These are phyloP conservation scores for Arnoldichthys spilopterus DNA, from an alignment of 2,797 vertebrate species.

Conservation along the genomic window DNA sequence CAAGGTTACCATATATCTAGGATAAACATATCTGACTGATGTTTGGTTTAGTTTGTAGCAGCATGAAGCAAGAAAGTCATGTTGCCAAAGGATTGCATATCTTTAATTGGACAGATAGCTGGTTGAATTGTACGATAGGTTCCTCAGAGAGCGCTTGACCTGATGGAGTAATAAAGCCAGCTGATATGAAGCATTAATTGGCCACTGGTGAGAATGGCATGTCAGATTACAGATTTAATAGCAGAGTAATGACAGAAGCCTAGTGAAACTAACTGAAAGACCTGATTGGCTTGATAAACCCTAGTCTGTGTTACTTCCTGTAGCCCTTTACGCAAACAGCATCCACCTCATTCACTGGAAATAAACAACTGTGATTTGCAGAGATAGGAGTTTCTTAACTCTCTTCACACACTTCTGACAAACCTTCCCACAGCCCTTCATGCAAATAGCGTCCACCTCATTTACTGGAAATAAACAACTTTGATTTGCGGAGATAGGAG, in stretches of 20 bases:
- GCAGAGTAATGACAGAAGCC: constrained; percentile 1
- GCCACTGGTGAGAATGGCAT: neutral
- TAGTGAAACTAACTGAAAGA: constrained; percentile 7
- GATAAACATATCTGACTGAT: too few species aligned
- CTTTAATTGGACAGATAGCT: neutral
- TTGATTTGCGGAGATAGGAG: constrained; percentile 28
- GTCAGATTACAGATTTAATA: neutral
- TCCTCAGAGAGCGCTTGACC: neutral
- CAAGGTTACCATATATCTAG: neutral
- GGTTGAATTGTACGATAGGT: neutral
- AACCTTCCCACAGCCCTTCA: constrained; percentile 6
- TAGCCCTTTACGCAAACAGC: constrained; percentile 22
- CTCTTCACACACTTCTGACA: constrained; percentile 27
- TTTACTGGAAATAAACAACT: constrained; percentile 32
- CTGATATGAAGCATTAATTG: constrained; percentile 12
- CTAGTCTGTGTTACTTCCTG: constrained; percentile 36
- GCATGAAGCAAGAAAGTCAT: constrained; percentile 40
- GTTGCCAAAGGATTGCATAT: constrained; percentile 1
- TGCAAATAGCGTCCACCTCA: constrained; percentile 17
- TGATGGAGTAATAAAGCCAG: neutral
- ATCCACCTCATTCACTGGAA: constrained; percentile 26
- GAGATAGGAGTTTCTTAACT: constrained; percentile 33
- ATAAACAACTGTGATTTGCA: constrained; percentile 21
- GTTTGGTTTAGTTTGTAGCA: constrained; percentile 11
- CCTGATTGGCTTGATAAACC: constrained; percentile 33